A percentile compares a stretch with the other conserved stretches of the same genome.
phyloP scores from a whole-genome alignment of 2,888 invertebrate genomes.

The Agelastica alni region DNA sequence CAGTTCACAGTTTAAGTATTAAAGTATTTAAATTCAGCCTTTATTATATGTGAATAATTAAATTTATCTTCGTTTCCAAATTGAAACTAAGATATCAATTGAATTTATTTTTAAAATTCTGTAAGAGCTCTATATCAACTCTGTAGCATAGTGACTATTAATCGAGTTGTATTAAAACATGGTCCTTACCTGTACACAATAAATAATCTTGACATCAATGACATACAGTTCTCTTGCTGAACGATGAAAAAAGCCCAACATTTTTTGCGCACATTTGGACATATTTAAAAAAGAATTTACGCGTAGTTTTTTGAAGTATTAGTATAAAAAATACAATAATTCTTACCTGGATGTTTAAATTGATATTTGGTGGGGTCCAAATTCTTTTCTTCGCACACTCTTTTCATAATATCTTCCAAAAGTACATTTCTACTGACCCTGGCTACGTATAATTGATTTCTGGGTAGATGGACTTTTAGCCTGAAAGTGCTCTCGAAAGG shows the following conservation, averaged over 20 bases:
- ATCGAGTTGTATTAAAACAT: too few species aligned
- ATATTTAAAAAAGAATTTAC: neutral
- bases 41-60: too few species aligned
- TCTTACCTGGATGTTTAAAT: conserved; percentile 75
- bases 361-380: conserved; percentile 74
- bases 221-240: neutral
- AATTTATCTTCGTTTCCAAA: too few species aligned
- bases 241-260: neutral
- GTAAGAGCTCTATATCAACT: too few species aligned
- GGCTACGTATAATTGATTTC: conserved; percentile 78
- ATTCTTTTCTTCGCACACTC: conserved; percentile 77
- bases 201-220: too few species aligned
- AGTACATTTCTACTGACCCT: conserved; percentile 72
- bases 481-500: conserved; percentile 68
- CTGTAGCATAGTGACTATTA: too few species aligned
- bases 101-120: too few species aligned
- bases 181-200: too few species aligned
- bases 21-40: too few species aligned
- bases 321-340: conserved; percentile 15
- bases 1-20: too few species aligned
- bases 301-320: neutral
- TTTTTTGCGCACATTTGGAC: neutral
- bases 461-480: conserved; percentile 72
- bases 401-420: conserved; percentile 69
- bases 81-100: too few species aligned